phyloP scores from a whole-genome alignment of 1,140 invertebrate genomes.

The Schlechtendalia chinensis region DNA sequence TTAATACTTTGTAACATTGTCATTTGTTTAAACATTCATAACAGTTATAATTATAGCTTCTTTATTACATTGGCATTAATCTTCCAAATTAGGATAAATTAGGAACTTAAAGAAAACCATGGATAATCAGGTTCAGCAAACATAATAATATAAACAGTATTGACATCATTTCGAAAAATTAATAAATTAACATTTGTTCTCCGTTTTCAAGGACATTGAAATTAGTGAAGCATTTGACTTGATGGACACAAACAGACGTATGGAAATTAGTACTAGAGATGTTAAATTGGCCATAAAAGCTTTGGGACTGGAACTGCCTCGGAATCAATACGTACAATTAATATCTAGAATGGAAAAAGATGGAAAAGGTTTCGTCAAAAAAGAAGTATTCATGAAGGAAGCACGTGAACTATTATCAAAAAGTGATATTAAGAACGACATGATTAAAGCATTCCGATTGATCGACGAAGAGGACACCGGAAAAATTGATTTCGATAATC shows the following conservation, averaged over 20 bases:
- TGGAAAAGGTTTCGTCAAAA: not conserved
- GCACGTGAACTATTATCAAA: not conserved
- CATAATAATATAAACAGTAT: no score
- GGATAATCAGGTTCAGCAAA: no score
- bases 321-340: slow-evolving; percentile 16
- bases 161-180: no score
- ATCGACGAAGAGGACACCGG: slow-evolving; percentile 28
- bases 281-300: slow-evolving; percentile 31
- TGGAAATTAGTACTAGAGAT: slow-evolving; percentile 3
- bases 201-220: slow-evolving; percentile 17
- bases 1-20: no score
- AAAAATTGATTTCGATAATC: slow-evolving; percentile 30
- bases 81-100: no score
- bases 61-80: no score
- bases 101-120: no score
- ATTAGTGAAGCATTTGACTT: slow-evolving; percentile 38
- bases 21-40: no score
- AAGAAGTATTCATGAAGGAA: slow-evolving; percentile 22
- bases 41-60: no score
- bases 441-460: slow-evolving; percentile 33
- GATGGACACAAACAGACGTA: not conserved
- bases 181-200: no score
- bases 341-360: slow-evolving; percentile 12
- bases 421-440: not conserved
- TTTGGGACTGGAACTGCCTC: slow-evolving; percentile 25